Evolutionary conservation across 2,888 invertebrate genomes (phyloP), one percentile per base, ranked within the genome.

Genomic region (Tromatobia lineatoria): DNA sequence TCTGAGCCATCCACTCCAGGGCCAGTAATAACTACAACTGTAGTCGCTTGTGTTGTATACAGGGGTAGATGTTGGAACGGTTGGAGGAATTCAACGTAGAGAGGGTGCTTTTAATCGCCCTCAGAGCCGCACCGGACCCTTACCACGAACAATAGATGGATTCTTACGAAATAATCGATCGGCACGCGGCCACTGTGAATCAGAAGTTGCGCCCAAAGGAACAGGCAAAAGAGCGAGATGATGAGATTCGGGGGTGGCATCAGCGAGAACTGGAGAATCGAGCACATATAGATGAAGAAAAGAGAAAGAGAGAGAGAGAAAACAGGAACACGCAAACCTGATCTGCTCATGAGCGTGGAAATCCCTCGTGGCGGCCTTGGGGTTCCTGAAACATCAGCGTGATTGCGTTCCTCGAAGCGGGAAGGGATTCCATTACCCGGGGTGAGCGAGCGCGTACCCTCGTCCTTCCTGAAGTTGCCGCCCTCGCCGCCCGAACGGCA

Each of bases 351-450:
- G 92, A 93, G 91, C 90, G 91, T 88, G 90, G 90, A 93, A 93
- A 93, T 93, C 93, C 93, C 93, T 90, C 89, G 93, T 92, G 93
- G 91, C 90, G 91, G 91, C 90, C 90, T 91, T 90, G 90, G 92
- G 88, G 85, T 90, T 92, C 92, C 90, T 89, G 90, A 92, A 93
- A 93, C 93, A 93, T 93, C 93, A 93, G 90, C 93, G 93, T 93
- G 93, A 93, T 93, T 93, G 93, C 92, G 92, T 92, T 93, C 90
- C 90, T 90, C 90, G 88, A 88, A 64, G 79, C 69, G 89, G 90
- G 88, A 91, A 92, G 92, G 91, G 93, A 93, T 93, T 93, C 93
- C 93, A 93, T 93, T 93, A 93, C 91, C 90, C 85, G 42, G 84
- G 78, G 74, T 78, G 54, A 83, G 54, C 57, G 70, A 75, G 67